Evolutionary conservation across 2,888 invertebrate species (phyloP), one percentile per base, ranked within the genome.

Genomic region (Periphyllus acericola): DNA sequence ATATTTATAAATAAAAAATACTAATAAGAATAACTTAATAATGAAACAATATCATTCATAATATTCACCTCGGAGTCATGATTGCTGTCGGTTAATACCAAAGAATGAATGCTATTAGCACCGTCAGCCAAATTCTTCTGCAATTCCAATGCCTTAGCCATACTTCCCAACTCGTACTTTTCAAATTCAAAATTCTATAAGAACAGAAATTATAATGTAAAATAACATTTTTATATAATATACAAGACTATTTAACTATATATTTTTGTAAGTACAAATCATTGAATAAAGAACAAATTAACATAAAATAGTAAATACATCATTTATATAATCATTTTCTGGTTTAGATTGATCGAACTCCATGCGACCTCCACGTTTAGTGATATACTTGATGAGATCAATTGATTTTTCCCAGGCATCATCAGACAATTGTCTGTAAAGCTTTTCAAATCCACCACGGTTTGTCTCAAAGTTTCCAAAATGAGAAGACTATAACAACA

Each of bases 401-500:
- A 96, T 94, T 60, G 94, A 93, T 90, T 95, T 94, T 29, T 94
- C 93, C 95, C 96, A 97, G 9, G 95, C 93, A 21, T 94, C 92
- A 90, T 97, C 96, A 0, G 96, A 95, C 19, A 96, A 92, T 89
- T 94, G 94, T 90, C 94, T 93, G 92, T 95, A 96, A 19, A 96
- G 92, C 91, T 94, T 95, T 90, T 94, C 93, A 92, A 97, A 96
- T 6, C 96, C 96, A 36, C 93, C 93, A 55, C 96, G 93, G 92
- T 96, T 95, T 52, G 94, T 94, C 91, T 95, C 94, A 91, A 95
- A 96, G 90, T 95, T 95, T 90, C 94, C 95, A 92, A 95, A 96
- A 91, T 95, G 94, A 0, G 96, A 94, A 0, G 96, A 93, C 91
- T 91, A 89, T 11, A 90, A 90, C 82, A 66, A 84, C 19, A 75